Evolutionary conservation across 2,113 vertebrate species (phyloP), one percentile per base, ranked within the genome.

Genomic region (Oreochromis niloticus): DNA sequence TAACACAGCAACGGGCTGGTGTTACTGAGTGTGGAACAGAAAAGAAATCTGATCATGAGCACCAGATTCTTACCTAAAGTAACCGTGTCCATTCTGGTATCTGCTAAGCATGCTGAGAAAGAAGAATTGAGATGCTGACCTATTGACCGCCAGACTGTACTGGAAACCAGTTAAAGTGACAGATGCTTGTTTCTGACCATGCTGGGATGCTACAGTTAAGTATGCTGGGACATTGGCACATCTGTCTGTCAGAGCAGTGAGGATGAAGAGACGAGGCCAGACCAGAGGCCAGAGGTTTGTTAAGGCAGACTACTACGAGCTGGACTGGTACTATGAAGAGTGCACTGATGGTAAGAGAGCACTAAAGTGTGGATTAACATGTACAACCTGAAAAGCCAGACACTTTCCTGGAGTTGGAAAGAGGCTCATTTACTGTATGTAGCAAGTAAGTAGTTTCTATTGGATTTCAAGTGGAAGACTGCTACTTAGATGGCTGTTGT

Each of bases 321-420:
- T 99, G 96, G 99, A 99, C 96, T 99, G 99, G 99, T 98, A 98
- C 96, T 99, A 99, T 95, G 99, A 99, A 92, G 99, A 99, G 94
- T 99, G 98, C 91, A 96, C 98, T 1, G 99, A 99, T 93, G 98
- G 99, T 99, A 98, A 98, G 96, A 81, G 34, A 32, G 16, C 17
- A 12, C 63, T 34, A 5, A 1, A 32, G 27, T 54, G 4, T 13
- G 48, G 48, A 41, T 57, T 83, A 8, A 78, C 39, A 16, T 56
- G 13, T 84, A n/a, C 34, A 11, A 46, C 3, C 36, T 68, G 17
- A 55, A 61, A 61, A 82, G 81, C 75, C 61, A 66, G 19, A 39
- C 34, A 66, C 61, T 39, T 32, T 52, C 32, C 9, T 19, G 24
- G 3, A 39, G 12, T 39, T 57, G 27, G 7, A 34, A 22, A 16